Percentiles rank a stretch among this genome's conserved stretches.
phyloP scores from a whole-genome alignment of 1,140 invertebrate species.

The Trichonephila clavipes region DNA sequence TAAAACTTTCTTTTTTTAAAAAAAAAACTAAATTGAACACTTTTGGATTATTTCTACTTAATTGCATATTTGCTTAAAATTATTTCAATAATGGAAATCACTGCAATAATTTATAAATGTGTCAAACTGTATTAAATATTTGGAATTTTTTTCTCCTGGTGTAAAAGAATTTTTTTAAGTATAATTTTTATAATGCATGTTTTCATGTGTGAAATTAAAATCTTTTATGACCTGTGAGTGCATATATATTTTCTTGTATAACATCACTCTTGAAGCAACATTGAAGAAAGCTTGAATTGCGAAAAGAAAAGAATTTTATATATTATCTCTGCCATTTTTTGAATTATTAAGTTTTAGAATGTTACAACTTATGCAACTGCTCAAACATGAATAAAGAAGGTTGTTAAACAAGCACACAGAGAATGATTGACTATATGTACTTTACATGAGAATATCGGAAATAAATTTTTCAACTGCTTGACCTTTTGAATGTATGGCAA shows the following conservation, averaged over 20 bases:
- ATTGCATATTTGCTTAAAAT: neutral
- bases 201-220: constrained; percentile 28
- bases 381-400: constrained; percentile 43
- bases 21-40: neutral
- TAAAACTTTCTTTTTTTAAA: no score
- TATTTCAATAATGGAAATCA: neutral
- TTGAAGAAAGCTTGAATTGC: neutral
- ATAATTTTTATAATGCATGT: constrained; percentile 4
- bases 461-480: neutral
- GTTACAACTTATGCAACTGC: constrained; percentile 43
- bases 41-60: constrained; percentile 3
- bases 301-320: constrained; percentile 30
- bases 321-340: constrained; percentile 56
- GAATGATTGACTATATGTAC: neutral
- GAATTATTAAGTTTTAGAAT: constrained; percentile 53
- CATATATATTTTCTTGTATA: constrained; percentile 31
- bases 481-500: constrained; percentile 32
- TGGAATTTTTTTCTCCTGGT: neutral
- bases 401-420: constrained; percentile 17
- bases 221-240: constrained; percentile 9
- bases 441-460: constrained; percentile 34
- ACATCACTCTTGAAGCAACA: neutral
- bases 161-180: neutral
- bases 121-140: neutral
- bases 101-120: neutral